Evolutionary conservation across 1,140 invertebrate genomes (phyloP).

Genomic region (Stegodyphus dumicola): DNA sequence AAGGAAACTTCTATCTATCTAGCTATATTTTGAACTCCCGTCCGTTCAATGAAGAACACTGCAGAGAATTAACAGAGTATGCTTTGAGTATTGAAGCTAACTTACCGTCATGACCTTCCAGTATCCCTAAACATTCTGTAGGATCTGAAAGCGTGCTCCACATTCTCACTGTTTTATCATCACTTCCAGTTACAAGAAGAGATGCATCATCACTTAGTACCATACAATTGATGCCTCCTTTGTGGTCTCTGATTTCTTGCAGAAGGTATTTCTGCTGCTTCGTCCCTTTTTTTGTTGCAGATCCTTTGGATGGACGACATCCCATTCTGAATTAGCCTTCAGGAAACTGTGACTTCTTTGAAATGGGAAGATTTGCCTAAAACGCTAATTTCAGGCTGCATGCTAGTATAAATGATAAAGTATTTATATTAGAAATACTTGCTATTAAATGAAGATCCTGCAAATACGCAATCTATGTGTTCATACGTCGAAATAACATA

Average conservation of each 20-base stretch:
- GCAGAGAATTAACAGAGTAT: too few relatives aligned
- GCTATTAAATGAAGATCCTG: too few relatives aligned
- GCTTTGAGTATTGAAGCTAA: neutral
- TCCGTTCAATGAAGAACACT: too few relatives aligned
- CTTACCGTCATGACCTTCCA: slow-evolving; percentile 65
- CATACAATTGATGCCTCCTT: slow-evolving; percentile 71
- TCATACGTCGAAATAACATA: too few relatives aligned
- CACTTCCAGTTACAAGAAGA: slow-evolving; percentile 72
- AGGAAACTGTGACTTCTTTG: too few relatives aligned
- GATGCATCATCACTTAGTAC: slow-evolving; percentile 72
- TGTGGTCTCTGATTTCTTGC: slow-evolving; percentile 58
- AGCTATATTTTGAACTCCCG: too few relatives aligned
- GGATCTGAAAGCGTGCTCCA: slow-evolving; percentile 71
- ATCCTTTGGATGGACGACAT: slow-evolving; percentile 44
- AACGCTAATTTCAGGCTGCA: too few relatives aligned
- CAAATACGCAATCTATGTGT: too few relatives aligned
- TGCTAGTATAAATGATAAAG: too few relatives aligned
- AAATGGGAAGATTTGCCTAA: too few relatives aligned
- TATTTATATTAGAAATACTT: too few relatives aligned
- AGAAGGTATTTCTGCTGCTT: slow-evolving; percentile 22
- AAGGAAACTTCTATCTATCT: too few relatives aligned
- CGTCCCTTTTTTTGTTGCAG: neutral
- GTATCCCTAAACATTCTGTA: slow-evolving; percentile 72
- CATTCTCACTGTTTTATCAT: slow-evolving; percentile 71
- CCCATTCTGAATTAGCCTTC: slow-evolving; percentile 25